Conservation (phyloP, 2,888 invertebrate species). For the Ischnus inquisitorius region DNA sequence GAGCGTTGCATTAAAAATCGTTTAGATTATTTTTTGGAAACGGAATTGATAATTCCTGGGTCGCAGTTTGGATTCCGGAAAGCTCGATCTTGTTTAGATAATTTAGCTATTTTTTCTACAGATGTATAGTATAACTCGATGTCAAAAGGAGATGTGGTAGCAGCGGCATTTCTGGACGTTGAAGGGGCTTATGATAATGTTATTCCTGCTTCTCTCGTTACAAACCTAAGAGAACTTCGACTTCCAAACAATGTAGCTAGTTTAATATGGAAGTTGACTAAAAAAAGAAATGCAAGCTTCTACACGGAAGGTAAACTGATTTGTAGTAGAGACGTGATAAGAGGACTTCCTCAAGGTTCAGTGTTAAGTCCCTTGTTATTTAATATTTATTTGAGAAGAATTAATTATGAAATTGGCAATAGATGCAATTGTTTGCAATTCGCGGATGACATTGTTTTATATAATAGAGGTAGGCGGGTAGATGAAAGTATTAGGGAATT, state of each 20-base stretch:
- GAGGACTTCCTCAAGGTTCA: slow-evolving; percentile 6
- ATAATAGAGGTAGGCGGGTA: neutral
- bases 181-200: slow-evolving; percentile 27
- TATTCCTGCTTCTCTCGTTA: neutral
- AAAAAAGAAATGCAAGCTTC: neutral
- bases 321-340: neutral
- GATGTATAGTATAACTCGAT: slow-evolving; percentile 15
- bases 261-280: neutral
- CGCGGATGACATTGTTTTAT: slow-evolving; percentile 4
- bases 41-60: neutral
- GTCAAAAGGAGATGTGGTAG: neutral
- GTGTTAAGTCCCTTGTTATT: slow-evolving; percentile 8
- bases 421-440: neutral
- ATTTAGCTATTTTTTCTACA: slow-evolving; percentile 6
- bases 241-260: neutral
- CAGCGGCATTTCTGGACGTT: neutral
- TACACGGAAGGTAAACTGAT: neutral
- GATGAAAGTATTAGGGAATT: neutral
- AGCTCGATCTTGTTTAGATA: slow-evolving; percentile 2
- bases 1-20: neutral
- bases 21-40: neutral
- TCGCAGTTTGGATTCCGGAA: slow-evolving; percentile 16
- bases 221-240: neutral
- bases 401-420: neutral
- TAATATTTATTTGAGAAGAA: slow-evolving; percentile 21